These are phyloP conservation scores for Rotaria socialis DNA, from an alignment of 2,888 invertebrate genomes.

Conservation along the genomic window DNA sequence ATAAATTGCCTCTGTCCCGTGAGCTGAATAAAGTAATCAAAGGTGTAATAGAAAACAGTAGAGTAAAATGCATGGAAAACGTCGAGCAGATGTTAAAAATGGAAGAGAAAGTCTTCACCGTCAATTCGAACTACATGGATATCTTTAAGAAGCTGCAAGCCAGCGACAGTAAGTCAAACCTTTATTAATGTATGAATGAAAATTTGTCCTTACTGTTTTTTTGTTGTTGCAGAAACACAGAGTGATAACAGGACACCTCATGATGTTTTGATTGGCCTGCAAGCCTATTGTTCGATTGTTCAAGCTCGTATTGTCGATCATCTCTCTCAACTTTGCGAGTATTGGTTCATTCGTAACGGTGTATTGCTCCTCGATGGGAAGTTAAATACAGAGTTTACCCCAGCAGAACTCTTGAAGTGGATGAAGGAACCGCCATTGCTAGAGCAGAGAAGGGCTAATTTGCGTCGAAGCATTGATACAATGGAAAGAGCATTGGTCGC, in stretches of 20 bases:
- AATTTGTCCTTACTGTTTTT: not conserved
- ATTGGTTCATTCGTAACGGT: slow-evolving; percentile 26
- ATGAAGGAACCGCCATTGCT: not conserved
- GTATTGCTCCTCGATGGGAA: not conserved
- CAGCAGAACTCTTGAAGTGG: not conserved
- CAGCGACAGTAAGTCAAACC: not conserved
- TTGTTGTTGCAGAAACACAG: not conserved
- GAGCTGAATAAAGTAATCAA: not conserved
- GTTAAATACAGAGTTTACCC: not conserved
- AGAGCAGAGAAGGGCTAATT: not conserved
- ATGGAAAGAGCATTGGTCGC: not conserved
- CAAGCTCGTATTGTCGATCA: slow-evolving; percentile 31
- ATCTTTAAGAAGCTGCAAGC: not conserved
- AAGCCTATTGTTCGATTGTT: slow-evolving; percentile 13
- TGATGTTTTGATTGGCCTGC: slow-evolving; percentile 9
- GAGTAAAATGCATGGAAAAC: slow-evolving; percentile 9
- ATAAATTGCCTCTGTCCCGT: not conserved
- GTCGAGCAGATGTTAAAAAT: slow-evolving; percentile 2
- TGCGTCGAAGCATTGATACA: not conserved
- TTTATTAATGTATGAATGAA: not conserved
- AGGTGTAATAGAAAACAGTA: not conserved
- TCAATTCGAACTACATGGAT: not conserved
- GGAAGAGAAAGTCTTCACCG: not conserved
- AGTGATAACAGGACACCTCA: not conserved
- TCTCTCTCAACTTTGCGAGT: slow-evolving; percentile 4